Conservation (phyloP, 2,113 vertebrate genomes). For the Chaetodon trifascialis region DNA sequence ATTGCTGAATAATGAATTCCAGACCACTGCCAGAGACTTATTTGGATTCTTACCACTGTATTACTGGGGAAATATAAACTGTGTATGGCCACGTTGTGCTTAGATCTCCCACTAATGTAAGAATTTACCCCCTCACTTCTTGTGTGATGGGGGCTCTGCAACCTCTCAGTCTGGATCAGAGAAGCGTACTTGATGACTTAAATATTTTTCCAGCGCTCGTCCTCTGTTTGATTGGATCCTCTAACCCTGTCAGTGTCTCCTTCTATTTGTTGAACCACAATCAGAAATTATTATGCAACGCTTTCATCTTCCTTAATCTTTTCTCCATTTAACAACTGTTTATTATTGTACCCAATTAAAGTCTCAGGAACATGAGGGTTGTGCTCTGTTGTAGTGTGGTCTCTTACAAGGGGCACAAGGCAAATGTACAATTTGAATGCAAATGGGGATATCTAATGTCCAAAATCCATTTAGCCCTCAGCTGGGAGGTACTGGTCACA, state of each 20-base stretch:
- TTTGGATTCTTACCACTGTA: not conserved
- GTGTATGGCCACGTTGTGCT: not conserved
- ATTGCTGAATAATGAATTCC: no score
- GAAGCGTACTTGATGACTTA: not conserved
- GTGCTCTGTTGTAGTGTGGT: slow-evolving; percentile 9
- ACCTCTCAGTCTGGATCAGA: not conserved
- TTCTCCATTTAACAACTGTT: slow-evolving; percentile 41
- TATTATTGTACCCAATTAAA: slow-evolving; percentile 52
- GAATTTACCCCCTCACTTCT: not conserved
- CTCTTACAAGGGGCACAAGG: slow-evolving; percentile 8
- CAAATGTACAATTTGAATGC: slow-evolving; percentile 42
- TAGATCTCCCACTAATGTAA: not conserved
- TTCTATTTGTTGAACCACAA: slow-evolving; percentile 14
- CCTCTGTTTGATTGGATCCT: slow-evolving; percentile 1
- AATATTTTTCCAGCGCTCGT: not conserved
- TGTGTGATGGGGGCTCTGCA: not conserved
- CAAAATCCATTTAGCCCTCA: slow-evolving; percentile 49
- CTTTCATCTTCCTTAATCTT: slow-evolving; percentile 35
- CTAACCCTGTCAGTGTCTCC: not conserved
- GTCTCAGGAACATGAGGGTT: not conserved
- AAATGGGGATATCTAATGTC: slow-evolving; percentile 55
- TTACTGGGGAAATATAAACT: not conserved
- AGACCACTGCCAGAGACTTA: not conserved
- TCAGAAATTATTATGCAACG: slow-evolving; percentile 14
- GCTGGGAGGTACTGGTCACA: slow-evolving; percentile 39